Conservation (phyloP, 2,113 vertebrate species). For the Saguinus imperator region DNA sequence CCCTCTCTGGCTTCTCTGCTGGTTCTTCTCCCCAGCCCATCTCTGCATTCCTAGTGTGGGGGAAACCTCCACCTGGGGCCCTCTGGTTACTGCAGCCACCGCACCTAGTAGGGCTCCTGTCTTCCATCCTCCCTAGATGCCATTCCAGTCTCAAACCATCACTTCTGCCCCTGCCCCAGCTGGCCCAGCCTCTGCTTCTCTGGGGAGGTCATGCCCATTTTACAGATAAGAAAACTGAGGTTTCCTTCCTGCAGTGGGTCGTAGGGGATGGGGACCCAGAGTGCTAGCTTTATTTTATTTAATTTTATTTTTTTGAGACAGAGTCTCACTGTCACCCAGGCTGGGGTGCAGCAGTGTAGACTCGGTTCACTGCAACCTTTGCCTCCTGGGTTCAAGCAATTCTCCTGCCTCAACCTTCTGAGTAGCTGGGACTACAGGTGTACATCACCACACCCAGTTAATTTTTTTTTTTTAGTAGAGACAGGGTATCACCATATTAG, state of each 20-base stretch:
- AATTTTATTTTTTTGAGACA: too few relatives aligned
- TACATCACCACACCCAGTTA: rapidly evolving
- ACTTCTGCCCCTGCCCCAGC: background rate
- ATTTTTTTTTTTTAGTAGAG: too few relatives aligned
- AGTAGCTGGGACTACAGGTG: too few relatives aligned
- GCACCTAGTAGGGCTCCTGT: background rate
- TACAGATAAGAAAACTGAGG: background rate
- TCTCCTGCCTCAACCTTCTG: too few relatives aligned
- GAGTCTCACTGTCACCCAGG: too few relatives aligned
- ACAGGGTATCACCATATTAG: too few relatives aligned
- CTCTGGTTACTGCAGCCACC: background rate
- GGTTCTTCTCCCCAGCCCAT: rapidly evolving
- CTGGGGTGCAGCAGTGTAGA: too few relatives aligned
- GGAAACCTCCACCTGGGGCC: background rate
- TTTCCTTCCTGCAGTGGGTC: rapidly evolving
- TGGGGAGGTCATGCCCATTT: rapidly evolving
- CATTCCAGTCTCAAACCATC: background rate
- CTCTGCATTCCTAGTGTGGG: background rate
- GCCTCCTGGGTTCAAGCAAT: too few relatives aligned
- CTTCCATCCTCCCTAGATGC: background rate
- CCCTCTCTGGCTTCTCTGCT: too few relatives aligned
- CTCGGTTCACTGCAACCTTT: too few relatives aligned
- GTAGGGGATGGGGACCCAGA: too few relatives aligned
- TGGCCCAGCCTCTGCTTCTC: background rate
- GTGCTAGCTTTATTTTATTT: too few relatives aligned